Conservation (phyloP, 2,113 vertebrate species). For the Callipepla squamata region DNA sequence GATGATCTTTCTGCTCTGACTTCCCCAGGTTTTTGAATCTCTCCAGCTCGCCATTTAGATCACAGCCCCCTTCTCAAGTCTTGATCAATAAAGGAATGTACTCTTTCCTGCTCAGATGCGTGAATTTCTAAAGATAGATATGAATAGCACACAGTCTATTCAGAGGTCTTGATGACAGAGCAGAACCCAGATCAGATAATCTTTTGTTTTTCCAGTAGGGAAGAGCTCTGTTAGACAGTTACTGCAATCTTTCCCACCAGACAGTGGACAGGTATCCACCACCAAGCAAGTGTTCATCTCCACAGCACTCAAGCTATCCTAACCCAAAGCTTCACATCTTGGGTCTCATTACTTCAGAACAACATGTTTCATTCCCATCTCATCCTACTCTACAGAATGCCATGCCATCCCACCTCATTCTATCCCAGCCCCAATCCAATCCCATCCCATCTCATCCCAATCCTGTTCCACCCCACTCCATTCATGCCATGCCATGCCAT, state of each 20-base stretch:
- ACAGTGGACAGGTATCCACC: too few relatives aligned
- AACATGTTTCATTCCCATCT: not conserved
- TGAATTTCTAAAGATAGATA: not conserved
- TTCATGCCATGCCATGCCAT: too few relatives aligned
- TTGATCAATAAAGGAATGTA: rapidly evolving
- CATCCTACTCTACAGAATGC: not conserved
- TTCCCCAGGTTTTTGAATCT: not conserved
- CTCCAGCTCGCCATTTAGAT: not conserved
- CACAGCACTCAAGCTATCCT: not conserved
- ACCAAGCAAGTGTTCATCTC: not conserved
- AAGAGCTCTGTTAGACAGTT: not conserved
- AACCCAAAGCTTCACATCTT: not conserved
- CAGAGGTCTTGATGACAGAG: not conserved
- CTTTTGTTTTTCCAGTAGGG: not conserved
- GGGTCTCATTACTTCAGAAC: too few relatives aligned
- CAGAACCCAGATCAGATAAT: not conserved
- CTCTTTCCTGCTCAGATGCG: rapidly evolving
- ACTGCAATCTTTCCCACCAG: not conserved
- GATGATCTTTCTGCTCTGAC: not conserved
- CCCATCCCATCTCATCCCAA: too few relatives aligned
- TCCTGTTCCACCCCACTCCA: too few relatives aligned
- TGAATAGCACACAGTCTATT: rapidly evolving
- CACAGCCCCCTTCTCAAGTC: not conserved
- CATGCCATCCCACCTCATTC: too few relatives aligned
- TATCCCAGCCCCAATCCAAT: too few relatives aligned